phyloP scores from a whole-genome alignment of 2,888 invertebrate genomes.

The Ichneumon xanthorius region DNA sequence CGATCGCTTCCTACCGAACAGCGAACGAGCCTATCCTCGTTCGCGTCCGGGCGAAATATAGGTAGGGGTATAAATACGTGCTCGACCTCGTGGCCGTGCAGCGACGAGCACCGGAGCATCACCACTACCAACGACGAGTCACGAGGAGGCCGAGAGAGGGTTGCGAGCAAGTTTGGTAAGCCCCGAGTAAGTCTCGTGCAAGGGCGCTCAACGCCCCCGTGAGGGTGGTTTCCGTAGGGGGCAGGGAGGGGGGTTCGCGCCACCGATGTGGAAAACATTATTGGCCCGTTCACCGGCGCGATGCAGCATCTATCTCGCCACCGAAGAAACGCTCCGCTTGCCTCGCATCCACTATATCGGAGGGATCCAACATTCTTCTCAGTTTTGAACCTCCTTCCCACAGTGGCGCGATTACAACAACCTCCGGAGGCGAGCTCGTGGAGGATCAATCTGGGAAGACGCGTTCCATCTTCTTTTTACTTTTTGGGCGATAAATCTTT shows the following conservation, averaged over 20 bases:
- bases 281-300: constrained; percentile 50
- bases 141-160: constrained; percentile 58
- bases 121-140: constrained; percentile 32
- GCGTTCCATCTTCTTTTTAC: too few species aligned
- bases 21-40: constrained; percentile 50
- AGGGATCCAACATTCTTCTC: constrained; percentile 50
- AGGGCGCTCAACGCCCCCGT: constrained; percentile 68
- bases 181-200: constrained; percentile 69
- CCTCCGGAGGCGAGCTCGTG: not conserved
- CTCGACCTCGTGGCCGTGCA: constrained; percentile 51
- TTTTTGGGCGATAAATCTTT: too few species aligned
- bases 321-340: constrained; percentile 45
- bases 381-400: not conserved
- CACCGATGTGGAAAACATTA: constrained; percentile 65
- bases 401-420: constrained; percentile 35
- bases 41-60: constrained; percentile 47
- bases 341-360: constrained; percentile 20
- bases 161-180: constrained; percentile 68
- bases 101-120: constrained; percentile 28
- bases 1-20: constrained; percentile 72
- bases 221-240: constrained; percentile 7
- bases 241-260: constrained; percentile 21
- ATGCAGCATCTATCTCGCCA: constrained; percentile 47
- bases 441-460: not conserved
- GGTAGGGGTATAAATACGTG: constrained; percentile 40